A percentile compares a stretch with the other conserved stretches of the same genome.
These are phyloP conservation scores for Euglossa dilemma DNA, from an alignment of 1,140 invertebrate genomes.

Conservation along the genomic window DNA sequence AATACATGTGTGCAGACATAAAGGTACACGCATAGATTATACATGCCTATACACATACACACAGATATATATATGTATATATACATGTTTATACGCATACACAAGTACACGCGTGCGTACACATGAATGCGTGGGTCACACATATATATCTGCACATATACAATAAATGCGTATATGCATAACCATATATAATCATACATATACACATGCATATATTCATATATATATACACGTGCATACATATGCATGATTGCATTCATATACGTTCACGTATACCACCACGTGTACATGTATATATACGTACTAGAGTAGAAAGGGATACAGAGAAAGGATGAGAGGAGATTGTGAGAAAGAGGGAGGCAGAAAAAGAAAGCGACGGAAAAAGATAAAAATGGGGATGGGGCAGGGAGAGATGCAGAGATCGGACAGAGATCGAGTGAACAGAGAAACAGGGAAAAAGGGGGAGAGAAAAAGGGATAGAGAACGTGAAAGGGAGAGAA, in stretches of 20 bases:
- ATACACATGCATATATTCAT: too few relatives aligned
- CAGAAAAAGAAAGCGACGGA: constrained; percentile 11
- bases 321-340: constrained; percentile 7
- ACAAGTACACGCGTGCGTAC: not conserved
- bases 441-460: constrained; percentile 34
- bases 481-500: constrained; percentile 52
- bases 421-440: constrained; percentile 49
- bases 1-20: not conserved
- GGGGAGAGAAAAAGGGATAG: constrained; percentile 31
- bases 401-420: constrained; percentile 40
- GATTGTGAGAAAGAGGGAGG: constrained; percentile 10
- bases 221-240: not conserved
- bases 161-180: not conserved
- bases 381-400: constrained; percentile 27
- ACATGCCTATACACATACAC: too few relatives aligned
- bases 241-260: not conserved
- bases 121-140: too few relatives aligned
- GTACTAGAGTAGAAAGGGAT: constrained; percentile 7
- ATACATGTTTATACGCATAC: not conserved
- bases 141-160: too few relatives aligned
- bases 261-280: too few relatives aligned
- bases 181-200: not conserved
- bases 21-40: not conserved
- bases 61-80: not conserved
- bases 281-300: not conserved